These are phyloP conservation scores for Melanaphis sacchari DNA, from an alignment of 1,140 invertebrate species.

Conservation along the genomic window DNA sequence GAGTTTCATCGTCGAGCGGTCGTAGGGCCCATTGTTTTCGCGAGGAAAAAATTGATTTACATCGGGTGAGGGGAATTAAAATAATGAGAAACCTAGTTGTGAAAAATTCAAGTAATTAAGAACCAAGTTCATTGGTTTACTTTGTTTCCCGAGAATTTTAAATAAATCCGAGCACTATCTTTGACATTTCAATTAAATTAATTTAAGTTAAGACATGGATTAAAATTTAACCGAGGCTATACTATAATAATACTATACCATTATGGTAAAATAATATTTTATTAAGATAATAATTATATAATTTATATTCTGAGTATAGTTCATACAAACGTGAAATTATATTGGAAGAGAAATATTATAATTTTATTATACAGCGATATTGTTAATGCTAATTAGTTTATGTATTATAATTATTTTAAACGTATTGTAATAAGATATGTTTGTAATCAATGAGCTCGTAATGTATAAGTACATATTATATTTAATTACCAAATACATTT, in stretches of 20 bases:
- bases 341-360: background rate
- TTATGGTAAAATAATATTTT: background rate
- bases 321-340: background rate
- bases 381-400: background rate
- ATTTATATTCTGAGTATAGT: slow-evolving; percentile 28
- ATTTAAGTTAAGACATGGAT: slow-evolving; percentile 11
- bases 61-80: background rate
- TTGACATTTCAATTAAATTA: slow-evolving; percentile 41
- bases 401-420: background rate
- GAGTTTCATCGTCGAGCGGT: background rate
- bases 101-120: slow-evolving; percentile 4
- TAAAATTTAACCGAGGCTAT: background rate
- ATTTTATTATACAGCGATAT: background rate
- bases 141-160: background rate
- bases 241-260: background rate
- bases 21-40: background rate
- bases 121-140: slow-evolving; percentile 1
- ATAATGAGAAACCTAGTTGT: background rate
- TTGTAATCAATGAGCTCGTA: background rate
- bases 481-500: background rate
- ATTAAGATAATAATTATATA: slow-evolving; percentile 13
- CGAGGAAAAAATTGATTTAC: slow-evolving; percentile 28
- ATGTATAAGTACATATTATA: too few relatives aligned
- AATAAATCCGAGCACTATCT: background rate
- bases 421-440: background rate